Evolutionary conservation across 1,140 invertebrate species (phyloP), one percentile per base, ranked within the genome.

Genomic region (Mizuhopecten yessoensis): DNA sequence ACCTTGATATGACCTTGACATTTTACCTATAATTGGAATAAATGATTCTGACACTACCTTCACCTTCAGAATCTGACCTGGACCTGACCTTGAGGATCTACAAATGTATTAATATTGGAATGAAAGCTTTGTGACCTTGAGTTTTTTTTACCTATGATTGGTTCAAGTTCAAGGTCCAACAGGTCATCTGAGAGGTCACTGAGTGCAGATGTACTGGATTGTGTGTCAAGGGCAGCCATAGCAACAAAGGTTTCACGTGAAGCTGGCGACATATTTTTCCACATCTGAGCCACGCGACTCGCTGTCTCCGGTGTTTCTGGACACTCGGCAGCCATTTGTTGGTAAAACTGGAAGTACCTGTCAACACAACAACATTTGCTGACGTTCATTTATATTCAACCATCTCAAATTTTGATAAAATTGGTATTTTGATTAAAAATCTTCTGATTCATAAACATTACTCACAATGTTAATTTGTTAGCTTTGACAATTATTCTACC

Each of bases 281-380:
- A 90, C 90, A 90, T 90, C 87, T 88, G 87, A 13, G 90, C 87
- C n/a, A 90, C 90, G n/a, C 86, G 17, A 23, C n/a, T 86, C 17
- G 90, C 49, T 33, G 86, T 86, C 39, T 90, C 90, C 5, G 33
- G 49, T 17, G 36, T 87, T 36, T 87, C 87, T 39, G 34, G 34
- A 20, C 23, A 20, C 15, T 90, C 90, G 39, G 49, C 87, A 39
- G 90, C 90, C 20, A 90, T 87, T 88, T 86, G 87, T 86, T 90
- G 90, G 34, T 90, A 90, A 88, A 90, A 90, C 33, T 88, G 39
- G 49, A 86, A 90, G 34, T 90, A 90, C 34, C 90, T 90, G 34
- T 86, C 45, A 89, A 86, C 0, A 89, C 17, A 23, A 75, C 15
- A 75, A 45, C 36, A 39, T 39, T 39, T 39, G n/a, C n/a, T n/a